These are phyloP conservation scores for Girardinichthys multiradiatus DNA, from an alignment of 2,113 vertebrate genomes.

Conservation along the genomic window DNA sequence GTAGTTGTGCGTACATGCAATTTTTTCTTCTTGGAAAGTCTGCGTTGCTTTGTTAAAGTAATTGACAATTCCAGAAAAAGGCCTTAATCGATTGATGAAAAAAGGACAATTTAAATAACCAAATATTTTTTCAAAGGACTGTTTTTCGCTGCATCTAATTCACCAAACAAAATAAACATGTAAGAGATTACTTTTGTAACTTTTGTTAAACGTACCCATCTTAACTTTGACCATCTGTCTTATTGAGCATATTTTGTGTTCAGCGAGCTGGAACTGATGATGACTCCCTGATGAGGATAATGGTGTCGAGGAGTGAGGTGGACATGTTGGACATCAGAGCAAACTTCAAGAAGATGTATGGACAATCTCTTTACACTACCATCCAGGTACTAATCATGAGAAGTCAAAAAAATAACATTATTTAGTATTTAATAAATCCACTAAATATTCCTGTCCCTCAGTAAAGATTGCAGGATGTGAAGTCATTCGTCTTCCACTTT, in stretches of 20 bases:
- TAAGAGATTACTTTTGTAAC: neutral
- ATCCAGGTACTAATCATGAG: constrained; percentile 84
- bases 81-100: neutral
- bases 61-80: neutral
- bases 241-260: neutral
- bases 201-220: neutral
- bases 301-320: constrained; percentile 93
- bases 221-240: neutral
- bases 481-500: neutral
- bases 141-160: neutral
- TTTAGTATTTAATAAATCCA: neutral
- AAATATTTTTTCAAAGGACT: neutral
- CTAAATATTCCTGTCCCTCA: neutral
- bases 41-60: neutral
- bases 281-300: constrained; percentile 87
- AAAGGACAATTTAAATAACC: no score
- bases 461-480: neutral
- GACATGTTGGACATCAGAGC: constrained; percentile 91
- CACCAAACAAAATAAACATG: neutral
- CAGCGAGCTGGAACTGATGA: constrained; percentile 95
- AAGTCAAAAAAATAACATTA: neutral
- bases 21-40: neutral
- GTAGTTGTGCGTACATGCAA: neutral
- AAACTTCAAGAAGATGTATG: constrained; percentile 85
- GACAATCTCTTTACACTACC: constrained; percentile 84